Evolutionary conservation across 2,113 vertebrate species (phyloP), one percentile per base, ranked within the genome.

Genomic region (Nicator chloris): DNA sequence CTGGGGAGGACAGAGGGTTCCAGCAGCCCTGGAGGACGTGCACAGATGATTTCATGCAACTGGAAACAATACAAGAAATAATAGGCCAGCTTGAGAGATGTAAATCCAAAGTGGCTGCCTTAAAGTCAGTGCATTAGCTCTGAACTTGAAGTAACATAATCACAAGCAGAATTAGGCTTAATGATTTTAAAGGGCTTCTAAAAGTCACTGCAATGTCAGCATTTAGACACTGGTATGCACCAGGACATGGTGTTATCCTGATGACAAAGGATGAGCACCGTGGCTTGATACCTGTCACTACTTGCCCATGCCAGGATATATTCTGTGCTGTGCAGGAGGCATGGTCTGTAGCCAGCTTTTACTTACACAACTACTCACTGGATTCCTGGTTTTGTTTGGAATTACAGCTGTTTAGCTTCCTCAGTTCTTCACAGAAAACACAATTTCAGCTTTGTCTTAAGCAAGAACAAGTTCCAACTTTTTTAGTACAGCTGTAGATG

Each of bases 1-100:
- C 90, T 97, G 96, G 96, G 95, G 94, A 96, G 97, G 95, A 97
- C 94, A 96, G 89, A 95, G 88, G 88, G 93, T 86, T 97, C 94
- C 93, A 95, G 72, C 96, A 97, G 76, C 64, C 82, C n/a, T 56
- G 64, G 85, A 80, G 82, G 82, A 94, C 4, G 1, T 88, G 82
- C 69, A 77, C 51, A 86, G 76, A 93, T 96, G 63, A 94, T 90
- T 92, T 83, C 54, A 84, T 66, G 69, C 69, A 78, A 82, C 72
- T 94, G 72, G 80, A 92, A 93, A 90, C 53, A 86, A 66, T 78
- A 93, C 37, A 73, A 63, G 45, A 93, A 95, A 91, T 90, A 95
- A 61, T 56, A 60, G 59, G 22, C 54, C n/a, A 88, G 44, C 60
- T 68, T 76, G 49, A 86, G 49, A 70, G 47, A 88, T 51, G 23